A percentile compares a stretch with the other conserved stretches of the same genome.
These are phyloP conservation scores for Calliopsis andreniformis DNA, from an alignment of 1,140 invertebrate species.

Conservation along the genomic window DNA sequence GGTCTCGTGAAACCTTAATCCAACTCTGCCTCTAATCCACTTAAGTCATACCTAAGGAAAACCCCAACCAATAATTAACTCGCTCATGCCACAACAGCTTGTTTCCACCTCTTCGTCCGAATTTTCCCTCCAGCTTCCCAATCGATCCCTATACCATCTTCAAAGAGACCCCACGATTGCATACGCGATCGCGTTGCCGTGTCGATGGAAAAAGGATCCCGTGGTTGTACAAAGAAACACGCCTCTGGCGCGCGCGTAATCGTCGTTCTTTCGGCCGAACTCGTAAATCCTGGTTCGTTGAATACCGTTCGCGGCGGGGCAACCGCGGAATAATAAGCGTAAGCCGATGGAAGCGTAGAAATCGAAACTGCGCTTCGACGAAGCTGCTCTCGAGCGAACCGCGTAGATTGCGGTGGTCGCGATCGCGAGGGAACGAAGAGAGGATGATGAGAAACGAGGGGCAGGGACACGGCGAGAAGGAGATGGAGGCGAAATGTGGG, in stretches of 20 bases:
- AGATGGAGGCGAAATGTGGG: not conserved
- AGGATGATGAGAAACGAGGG: not conserved
- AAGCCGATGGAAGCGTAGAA: slow-evolving; percentile 66
- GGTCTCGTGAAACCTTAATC: not conserved
- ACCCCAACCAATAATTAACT: slow-evolving; percentile 37
- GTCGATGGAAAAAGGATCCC: not conserved
- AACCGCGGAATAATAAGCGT: slow-evolving; percentile 63
- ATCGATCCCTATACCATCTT: not conserved
- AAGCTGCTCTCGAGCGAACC: slow-evolving; percentile 45
- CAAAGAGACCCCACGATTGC: not conserved
- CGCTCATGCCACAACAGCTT: slow-evolving; percentile 9
- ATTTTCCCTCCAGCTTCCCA: not conserved
- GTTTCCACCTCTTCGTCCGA: slow-evolving; percentile 7
- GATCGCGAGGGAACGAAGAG: not conserved
- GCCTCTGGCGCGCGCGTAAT: slow-evolving; percentile 65
- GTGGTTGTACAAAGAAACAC: slow-evolving; percentile 53
- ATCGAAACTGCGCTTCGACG: slow-evolving; percentile 65
- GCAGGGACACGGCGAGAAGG: not conserved
- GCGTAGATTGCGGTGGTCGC: slow-evolving; percentile 30
- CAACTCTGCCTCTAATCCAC: not conserved
- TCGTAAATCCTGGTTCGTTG: slow-evolving; percentile 69
- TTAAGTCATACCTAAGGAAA: slow-evolving; percentile 13
- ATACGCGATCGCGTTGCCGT: not conserved
- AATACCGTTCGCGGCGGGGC: slow-evolving; percentile 59
- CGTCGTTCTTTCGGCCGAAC: slow-evolving; percentile 67